Evolutionary conservation across 1,140 invertebrate species (phyloP).

Genomic region (Harpegnathos saltator): DNA sequence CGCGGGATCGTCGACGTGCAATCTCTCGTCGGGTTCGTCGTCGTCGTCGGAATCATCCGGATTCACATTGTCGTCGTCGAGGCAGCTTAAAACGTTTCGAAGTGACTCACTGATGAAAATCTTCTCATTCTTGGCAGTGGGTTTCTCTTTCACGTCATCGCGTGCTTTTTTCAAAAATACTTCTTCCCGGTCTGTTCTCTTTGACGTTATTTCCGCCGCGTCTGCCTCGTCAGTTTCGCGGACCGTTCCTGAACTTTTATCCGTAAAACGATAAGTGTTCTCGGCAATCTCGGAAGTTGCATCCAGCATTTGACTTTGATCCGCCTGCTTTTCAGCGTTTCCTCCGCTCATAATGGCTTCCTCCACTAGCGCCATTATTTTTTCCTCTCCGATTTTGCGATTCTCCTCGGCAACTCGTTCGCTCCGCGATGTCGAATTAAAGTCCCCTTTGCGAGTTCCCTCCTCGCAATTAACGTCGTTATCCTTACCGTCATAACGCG

Average conservation of each 20-base stretch:
- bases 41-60: not conserved
- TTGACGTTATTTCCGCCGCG: not conserved
- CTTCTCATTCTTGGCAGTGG: not conserved
- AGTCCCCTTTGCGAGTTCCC: not conserved
- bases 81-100: slow-evolving; percentile 8
- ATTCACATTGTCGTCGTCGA: not conserved
- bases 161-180: not conserved
- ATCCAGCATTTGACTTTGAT: slow-evolving; percentile 3
- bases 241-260: slow-evolving; percentile 10
- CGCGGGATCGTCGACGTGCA: not conserved
- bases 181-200: not conserved
- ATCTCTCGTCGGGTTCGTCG: not conserved
- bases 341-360: not conserved
- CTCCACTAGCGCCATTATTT: not conserved
- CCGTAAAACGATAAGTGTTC: not conserved
- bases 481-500: not conserved
- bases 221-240: slow-evolving; percentile 1
- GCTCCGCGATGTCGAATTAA: not conserved
- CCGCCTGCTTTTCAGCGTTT: slow-evolving; percentile 6
- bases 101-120: slow-evolving; percentile 11
- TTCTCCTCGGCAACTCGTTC: not conserved
- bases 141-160: not conserved
- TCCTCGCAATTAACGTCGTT: slow-evolving; percentile 26
- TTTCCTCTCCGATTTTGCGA: slow-evolving; percentile 5
- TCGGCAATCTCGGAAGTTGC: not conserved